A percentile compares a stretch with the other conserved stretches of the same genome.
phyloP scores from a whole-genome alignment of 2,113 vertebrate genomes.

The Melanerpes formicivorus region DNA sequence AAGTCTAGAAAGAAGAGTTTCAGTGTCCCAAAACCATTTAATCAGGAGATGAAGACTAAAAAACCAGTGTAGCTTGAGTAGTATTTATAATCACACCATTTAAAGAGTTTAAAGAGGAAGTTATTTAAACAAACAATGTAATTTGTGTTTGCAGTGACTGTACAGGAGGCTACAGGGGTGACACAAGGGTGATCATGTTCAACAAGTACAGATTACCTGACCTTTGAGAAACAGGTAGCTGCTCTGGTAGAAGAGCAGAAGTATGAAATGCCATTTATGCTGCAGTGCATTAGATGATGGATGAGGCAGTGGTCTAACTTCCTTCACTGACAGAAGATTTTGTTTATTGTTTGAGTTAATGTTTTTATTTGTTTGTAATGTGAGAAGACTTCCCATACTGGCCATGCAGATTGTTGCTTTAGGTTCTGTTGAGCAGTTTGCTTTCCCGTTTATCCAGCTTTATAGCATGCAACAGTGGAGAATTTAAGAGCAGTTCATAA shows the following conservation, averaged over 20 bases:
- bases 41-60: background rate
- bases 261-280: background rate
- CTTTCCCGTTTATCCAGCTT: background rate
- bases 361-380: background rate
- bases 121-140: background rate
- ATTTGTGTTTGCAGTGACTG: background rate
- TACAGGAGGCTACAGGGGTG: background rate
- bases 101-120: background rate
- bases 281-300: accelerated
- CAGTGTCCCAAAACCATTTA: background rate
- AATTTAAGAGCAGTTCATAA: background rate
- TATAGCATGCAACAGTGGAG: background rate
- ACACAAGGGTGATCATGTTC: background rate
- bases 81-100: background rate
- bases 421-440: background rate
- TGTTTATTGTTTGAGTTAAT: background rate
- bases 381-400: background rate
- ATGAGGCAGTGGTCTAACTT: background rate
- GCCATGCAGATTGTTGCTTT: background rate
- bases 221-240: background rate
- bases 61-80: background rate
- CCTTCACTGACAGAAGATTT: background rate
- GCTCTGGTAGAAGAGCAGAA: background rate
- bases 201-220: background rate
- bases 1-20: background rate